phyloP scores from a whole-genome alignment of 1,140 invertebrate genomes.

The Meteorus sp. region DNA sequence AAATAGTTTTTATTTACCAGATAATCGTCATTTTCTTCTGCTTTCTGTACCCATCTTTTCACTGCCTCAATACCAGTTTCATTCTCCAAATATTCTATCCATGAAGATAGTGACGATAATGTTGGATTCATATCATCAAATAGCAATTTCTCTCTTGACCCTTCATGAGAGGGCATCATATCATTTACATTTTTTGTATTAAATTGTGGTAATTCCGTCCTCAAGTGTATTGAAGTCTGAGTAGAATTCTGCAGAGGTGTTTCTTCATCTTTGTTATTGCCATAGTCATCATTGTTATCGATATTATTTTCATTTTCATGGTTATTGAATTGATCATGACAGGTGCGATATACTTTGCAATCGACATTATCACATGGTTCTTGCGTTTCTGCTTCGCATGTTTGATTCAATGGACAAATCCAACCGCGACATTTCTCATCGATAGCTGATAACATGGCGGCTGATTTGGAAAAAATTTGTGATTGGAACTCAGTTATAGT shows the following conservation, averaged over 20 bases:
- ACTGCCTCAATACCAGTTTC: slow-evolving; percentile 30
- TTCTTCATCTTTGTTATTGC: too few species aligned
- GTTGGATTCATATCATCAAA: slow-evolving; percentile 2
- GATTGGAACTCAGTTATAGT: too few species aligned
- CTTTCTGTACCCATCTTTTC: slow-evolving; percentile 32
- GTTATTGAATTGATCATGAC: slow-evolving; percentile 24
- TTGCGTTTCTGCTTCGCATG: slow-evolving; percentile 30
- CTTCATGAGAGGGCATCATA: too few species aligned
- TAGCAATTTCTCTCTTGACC: too few species aligned
- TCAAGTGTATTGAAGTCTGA: too few species aligned
- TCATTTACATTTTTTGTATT: too few species aligned
- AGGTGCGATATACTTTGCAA: slow-evolving; percentile 36
- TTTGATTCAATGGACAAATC: slow-evolving; percentile 42
- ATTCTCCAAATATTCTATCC: slow-evolving; percentile 32
- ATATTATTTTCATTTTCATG: too few species aligned
- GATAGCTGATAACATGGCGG: too few species aligned
- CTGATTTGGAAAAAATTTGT: too few species aligned
- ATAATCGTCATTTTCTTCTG: slow-evolving; percentile 12
- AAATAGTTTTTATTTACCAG: background rate
- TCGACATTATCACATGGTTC: slow-evolving; percentile 28
- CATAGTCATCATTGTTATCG: too few species aligned
- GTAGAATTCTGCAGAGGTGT: too few species aligned
- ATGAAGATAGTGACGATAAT: slow-evolving; percentile 21
- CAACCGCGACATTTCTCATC: slow-evolving; percentile 41
- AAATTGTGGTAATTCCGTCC: too few species aligned